Conservation (phyloP, 2,113 vertebrate species). For the Melierax canorus region DNA sequence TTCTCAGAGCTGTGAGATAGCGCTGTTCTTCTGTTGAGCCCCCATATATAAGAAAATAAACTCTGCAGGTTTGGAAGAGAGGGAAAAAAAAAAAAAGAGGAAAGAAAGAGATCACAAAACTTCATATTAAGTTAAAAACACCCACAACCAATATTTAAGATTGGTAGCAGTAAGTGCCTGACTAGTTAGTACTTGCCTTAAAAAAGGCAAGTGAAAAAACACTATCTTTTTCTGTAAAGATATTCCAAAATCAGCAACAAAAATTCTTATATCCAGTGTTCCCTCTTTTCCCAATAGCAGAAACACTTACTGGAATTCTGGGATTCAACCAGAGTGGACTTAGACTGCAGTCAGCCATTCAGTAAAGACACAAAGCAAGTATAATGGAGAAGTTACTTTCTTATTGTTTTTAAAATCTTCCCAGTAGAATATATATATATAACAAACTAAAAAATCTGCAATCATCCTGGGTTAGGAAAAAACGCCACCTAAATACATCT, state of each 20-base stretch:
- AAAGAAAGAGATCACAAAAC: not conserved
- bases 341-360: not conserved
- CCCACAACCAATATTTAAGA: not conserved
- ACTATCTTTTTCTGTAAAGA: not conserved
- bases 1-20: slow-evolving; percentile 90
- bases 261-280: not conserved
- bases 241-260: not conserved
- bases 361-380: not conserved
- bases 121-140: not conserved
- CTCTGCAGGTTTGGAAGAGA: slow-evolving; percentile 68
- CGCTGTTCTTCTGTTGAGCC: slow-evolving; percentile 95
- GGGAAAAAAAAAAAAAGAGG: not conserved
- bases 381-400: not conserved
- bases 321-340: not conserved
- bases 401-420: not conserved
- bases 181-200: not conserved
- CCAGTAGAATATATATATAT: not conserved
- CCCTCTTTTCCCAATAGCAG: not conserved
- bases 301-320: not conserved
- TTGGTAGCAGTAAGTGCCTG: not conserved
- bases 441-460: not conserved
- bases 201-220: not conserved
- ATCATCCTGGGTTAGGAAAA: not conserved
- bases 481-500: not conserved
- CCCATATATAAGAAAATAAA: slow-evolving; percentile 97